phyloP scores from a whole-genome alignment of 2,797 vertebrate species.

The Pelobates cultripes region DNA sequence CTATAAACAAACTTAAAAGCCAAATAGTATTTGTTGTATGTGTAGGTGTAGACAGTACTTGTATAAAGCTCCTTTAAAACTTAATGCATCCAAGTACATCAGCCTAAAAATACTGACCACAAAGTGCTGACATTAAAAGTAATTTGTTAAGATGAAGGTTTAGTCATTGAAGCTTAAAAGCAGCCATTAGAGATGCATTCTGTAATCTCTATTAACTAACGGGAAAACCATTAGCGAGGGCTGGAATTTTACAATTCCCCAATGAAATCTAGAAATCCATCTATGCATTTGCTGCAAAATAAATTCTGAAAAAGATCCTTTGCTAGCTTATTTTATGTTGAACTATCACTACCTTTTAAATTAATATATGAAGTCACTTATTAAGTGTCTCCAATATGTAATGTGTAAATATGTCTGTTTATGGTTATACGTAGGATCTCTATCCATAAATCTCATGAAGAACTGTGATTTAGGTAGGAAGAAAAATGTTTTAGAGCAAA shows the following conservation, averaged over 20 bases:
- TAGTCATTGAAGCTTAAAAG: conserved; percentile 60
- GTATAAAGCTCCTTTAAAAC: conserved; percentile 50
- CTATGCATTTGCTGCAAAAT: conserved; percentile 12
- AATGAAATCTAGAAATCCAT: conserved; percentile 44
- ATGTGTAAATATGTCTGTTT: no score
- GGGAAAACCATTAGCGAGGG: conserved; percentile 60
- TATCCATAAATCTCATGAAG: no score
- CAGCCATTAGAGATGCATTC: conserved; percentile 59
- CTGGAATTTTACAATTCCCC: conserved; percentile 56
- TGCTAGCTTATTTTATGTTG: no score
- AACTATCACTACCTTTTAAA: no score
- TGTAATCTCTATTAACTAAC: conserved; percentile 60
- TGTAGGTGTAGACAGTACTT: no score
- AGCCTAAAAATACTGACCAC: conserved; percentile 59
- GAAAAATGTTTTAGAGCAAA: no score
- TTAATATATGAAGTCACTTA: background rate
- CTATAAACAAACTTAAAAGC: no score
- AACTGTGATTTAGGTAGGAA: no score
- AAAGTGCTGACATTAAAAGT: conserved; percentile 61
- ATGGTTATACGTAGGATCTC: no score
- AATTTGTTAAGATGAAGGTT: conserved; percentile 57
- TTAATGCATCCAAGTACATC: conserved; percentile 61
- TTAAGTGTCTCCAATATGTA: no score
- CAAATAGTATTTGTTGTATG: no score
- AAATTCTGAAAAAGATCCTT: background rate